Conservation (phyloP, 2,888 invertebrate genomes). For the Stegophylla sp. region DNA sequence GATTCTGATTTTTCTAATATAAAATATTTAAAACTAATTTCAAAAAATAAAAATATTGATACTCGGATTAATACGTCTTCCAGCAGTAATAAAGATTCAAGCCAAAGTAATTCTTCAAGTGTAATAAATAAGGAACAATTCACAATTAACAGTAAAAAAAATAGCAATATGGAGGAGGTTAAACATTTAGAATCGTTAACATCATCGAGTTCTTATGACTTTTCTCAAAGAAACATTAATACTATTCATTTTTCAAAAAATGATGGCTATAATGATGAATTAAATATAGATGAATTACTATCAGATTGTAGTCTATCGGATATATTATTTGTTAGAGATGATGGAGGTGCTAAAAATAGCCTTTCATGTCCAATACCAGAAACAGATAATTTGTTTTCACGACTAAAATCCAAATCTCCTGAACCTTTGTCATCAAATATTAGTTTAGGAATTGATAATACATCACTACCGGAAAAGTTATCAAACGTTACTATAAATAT, state of each 20-base stretch:
- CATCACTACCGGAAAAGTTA: neutral
- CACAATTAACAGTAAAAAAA: neutral
- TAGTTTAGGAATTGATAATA: slow-evolving; percentile 3
- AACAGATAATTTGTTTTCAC: slow-evolving; percentile 3
- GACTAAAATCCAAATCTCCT: slow-evolving; percentile 7
- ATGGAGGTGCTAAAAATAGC: neutral
- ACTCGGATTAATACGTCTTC: too few relatives aligned
- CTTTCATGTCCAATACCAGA: neutral
- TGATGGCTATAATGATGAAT: neutral
- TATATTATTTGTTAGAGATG: neutral
- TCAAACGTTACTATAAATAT: neutral
- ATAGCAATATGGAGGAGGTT: neutral
- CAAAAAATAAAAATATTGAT: slow-evolving; percentile 9
- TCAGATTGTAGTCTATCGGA: slow-evolving; percentile 42
- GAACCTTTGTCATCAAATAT: neutral
- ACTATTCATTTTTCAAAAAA: neutral
- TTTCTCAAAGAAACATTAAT: neutral
- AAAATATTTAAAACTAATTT: slow-evolving; percentile 21
- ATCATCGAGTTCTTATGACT: neutral
- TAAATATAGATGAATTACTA: slow-evolving; percentile 18
- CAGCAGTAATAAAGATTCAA: neutral
- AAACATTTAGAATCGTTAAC: neutral
- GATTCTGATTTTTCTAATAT: slow-evolving; percentile 26
- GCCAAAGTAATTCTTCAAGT: neutral
- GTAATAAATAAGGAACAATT: neutral